A percentile compares a stretch with the other conserved stretches of the same genome.
Conservation (phyloP, 2,113 vertebrate genomes). For the Verasper variegatus region DNA sequence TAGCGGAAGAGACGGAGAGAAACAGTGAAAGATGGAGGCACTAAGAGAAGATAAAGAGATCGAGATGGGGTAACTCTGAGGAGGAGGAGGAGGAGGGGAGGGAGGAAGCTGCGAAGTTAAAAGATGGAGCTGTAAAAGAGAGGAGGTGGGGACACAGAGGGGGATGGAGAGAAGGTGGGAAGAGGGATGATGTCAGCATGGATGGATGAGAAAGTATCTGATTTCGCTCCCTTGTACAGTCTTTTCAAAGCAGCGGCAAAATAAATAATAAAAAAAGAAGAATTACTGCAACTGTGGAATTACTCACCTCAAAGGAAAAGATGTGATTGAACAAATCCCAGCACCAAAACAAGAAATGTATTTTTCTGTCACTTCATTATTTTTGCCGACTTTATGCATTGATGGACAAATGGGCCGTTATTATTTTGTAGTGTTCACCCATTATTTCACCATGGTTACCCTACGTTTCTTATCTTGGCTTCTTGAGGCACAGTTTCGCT, state of each 20-base stretch:
- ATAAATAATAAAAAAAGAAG: background rate
- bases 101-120: slow-evolving; percentile 43
- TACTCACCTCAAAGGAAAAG: no score
- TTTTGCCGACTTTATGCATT: background rate
- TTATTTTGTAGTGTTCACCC: no score
- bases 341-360: no score
- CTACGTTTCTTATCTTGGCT: no score
- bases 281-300: background rate
- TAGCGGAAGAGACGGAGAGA: slow-evolving; percentile 35
- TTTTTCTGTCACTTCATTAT: background rate
- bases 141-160: slow-evolving; percentile 25
- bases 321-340: no score
- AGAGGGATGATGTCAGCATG: slow-evolving; percentile 15
- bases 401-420: no score
- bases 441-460: no score
- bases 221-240: background rate
- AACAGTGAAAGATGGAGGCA: slow-evolving; percentile 54
- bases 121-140: slow-evolving; percentile 44
- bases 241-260: background rate
- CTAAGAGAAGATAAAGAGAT: slow-evolving; percentile 54
- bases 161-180: slow-evolving; percentile 1
- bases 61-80: slow-evolving; percentile 48
- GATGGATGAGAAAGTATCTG: background rate
- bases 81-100: slow-evolving; percentile 13
- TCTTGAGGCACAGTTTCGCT: no score